These are phyloP conservation scores for Diarsia mendica DNA, from an alignment of 2,888 invertebrate species.

Conservation along the genomic window DNA sequence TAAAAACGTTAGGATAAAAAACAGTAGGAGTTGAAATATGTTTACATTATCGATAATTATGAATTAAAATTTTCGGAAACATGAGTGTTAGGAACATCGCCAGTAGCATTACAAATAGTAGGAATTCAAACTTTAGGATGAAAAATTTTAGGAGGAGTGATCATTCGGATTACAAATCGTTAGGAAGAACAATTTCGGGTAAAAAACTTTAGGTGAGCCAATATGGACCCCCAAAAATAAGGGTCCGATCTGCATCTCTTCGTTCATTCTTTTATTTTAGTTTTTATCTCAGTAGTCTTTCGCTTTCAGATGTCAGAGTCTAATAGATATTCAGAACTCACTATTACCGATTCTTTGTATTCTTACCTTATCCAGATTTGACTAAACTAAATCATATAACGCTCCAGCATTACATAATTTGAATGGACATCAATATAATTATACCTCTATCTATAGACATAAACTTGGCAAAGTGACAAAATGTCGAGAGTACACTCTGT, in stretches of 20 bases:
- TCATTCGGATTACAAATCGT: too few relatives aligned
- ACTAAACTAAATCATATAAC: not conserved
- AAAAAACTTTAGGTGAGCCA: too few relatives aligned
- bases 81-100: too few relatives aligned
- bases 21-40: too few relatives aligned
- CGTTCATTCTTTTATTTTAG: not conserved
- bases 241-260: not conserved
- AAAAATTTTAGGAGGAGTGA: too few relatives aligned
- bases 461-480: conserved; percentile 48
- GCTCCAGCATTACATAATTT: conserved; percentile 12
- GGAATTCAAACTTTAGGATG: too few relatives aligned
- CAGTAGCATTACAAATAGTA: too few relatives aligned
- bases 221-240: not conserved
- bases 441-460: not conserved
- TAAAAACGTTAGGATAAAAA: too few relatives aligned
- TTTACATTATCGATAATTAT: too few relatives aligned
- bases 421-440: conserved; percentile 27
- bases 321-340: not conserved
- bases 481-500: conserved; percentile 37
- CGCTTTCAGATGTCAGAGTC: not conserved
- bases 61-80: too few relatives aligned
- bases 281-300: not conserved
- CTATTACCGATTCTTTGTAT: not conserved
- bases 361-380: not conserved
- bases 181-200: too few relatives aligned